phyloP scores from a whole-genome alignment of 2,113 vertebrate genomes.

The Nothoprocta pentlandii region DNA sequence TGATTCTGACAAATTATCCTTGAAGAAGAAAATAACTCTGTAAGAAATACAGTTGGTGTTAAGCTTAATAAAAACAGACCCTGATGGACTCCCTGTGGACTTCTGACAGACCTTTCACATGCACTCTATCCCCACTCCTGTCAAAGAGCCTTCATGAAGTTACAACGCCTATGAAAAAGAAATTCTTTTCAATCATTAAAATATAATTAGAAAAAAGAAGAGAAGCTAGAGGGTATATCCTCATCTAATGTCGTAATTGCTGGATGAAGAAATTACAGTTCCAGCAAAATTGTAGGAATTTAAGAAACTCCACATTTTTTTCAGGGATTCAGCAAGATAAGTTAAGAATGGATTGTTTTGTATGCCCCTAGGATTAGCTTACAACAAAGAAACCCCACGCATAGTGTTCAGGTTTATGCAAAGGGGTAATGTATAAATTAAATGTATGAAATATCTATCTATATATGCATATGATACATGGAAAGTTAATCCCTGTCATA shows the following conservation, averaged over 20 bases:
- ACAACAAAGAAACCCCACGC: not conserved
- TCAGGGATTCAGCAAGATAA: not conserved
- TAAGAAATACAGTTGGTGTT: constrained; percentile 73
- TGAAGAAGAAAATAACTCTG: constrained; percentile 72
- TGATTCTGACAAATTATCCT: constrained; percentile 76
- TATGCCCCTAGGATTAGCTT: not conserved
- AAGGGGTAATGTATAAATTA: not conserved
- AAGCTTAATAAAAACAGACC: constrained; percentile 73
- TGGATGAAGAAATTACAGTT: not conserved
- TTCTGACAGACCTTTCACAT: constrained; percentile 48
- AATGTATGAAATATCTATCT: not conserved
- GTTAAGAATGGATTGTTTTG: constrained; percentile 14
- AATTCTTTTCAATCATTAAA: constrained; percentile 22
- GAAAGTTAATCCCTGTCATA: not conserved
- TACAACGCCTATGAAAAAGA: not conserved
- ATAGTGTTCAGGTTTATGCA: not conserved
- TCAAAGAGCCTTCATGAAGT: constrained; percentile 34
- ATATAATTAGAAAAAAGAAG: constrained; percentile 1
- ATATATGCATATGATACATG: rapidly evolving
- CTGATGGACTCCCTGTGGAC: constrained; percentile 63
- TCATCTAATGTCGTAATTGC: not conserved
- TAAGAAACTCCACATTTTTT: not conserved
- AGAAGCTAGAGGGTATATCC: not conserved
- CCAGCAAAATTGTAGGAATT: not conserved
- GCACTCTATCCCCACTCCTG: constrained; percentile 27